These are phyloP conservation scores for Meriones unguiculatus DNA, from an alignment of 2,113 vertebrate species.

Conservation along the genomic window DNA sequence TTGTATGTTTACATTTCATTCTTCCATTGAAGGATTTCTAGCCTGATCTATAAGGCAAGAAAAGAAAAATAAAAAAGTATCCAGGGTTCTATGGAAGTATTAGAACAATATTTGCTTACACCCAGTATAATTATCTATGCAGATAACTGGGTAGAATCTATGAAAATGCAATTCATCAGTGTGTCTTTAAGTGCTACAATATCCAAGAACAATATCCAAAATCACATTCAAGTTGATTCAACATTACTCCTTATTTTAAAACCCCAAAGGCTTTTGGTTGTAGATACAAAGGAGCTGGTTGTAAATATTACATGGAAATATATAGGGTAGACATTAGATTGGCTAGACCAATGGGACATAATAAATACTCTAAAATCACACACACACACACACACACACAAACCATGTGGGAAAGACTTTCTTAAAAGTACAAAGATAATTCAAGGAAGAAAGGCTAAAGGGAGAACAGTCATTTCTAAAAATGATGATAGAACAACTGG, in stretches of 20 bases:
- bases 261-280: background rate
- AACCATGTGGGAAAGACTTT: background rate
- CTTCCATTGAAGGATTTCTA: constrained; percentile 3
- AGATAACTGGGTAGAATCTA: background rate
- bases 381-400: background rate
- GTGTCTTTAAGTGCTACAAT: background rate
- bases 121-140: background rate
- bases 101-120: constrained; percentile 14
- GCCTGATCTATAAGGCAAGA: constrained; percentile 7
- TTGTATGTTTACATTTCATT: background rate
- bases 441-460: background rate
- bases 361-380: background rate
- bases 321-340: background rate
- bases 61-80: constrained; percentile 4
- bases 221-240: constrained; percentile 12
- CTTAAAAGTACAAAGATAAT: background rate
- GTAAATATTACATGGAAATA: constrained; percentile 36
- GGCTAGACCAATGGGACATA: background rate
- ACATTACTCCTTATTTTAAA: background rate
- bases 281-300: background rate
- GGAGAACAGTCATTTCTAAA: background rate
- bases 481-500: background rate
- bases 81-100: background rate
- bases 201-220: constrained; percentile 23
- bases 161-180: background rate